Evolutionary conservation across 2,113 vertebrate species (phyloP).

Genomic region (Cyprinus carpio): DNA sequence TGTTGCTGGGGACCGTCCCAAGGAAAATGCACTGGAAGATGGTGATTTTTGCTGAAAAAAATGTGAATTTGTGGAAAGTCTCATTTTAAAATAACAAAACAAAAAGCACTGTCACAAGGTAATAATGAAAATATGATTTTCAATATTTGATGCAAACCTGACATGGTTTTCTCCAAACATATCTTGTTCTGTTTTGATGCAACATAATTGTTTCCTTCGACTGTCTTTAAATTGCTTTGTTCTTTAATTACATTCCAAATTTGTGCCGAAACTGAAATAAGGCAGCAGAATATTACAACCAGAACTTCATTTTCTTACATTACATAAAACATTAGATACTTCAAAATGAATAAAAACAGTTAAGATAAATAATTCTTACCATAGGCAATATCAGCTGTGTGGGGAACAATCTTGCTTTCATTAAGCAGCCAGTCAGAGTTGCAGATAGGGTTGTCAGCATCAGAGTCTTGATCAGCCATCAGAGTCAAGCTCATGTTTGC

Average conservation of each 20-base stretch:
- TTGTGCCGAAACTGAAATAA: constrained; percentile 5
- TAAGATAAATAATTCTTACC: constrained; percentile 54
- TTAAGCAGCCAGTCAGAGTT: constrained; percentile 56
- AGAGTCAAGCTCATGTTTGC: constrained; percentile 65
- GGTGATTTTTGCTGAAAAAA: constrained; percentile 51
- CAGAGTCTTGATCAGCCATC: constrained; percentile 63
- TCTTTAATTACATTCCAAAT: neutral
- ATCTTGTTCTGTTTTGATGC: neutral
- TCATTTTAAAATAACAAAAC: neutral
- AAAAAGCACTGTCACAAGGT: neutral
- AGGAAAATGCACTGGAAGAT: constrained; percentile 43
- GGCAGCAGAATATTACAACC: neutral
- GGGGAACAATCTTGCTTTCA: constrained; percentile 62
- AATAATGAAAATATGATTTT: neutral
- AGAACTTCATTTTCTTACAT: neutral
- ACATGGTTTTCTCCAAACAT: neutral
- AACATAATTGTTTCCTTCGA: neutral
- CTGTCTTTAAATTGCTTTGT: neutral
- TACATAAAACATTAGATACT: neutral
- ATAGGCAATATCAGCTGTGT: constrained; percentile 56
- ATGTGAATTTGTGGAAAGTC: no score
- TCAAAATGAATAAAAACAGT: neutral
- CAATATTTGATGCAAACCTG: constrained; percentile 29
- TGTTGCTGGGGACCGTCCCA: neutral
- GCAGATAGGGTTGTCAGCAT: neutral